A percentile compares a stretch with the other conserved stretches of the same genome.
These are phyloP conservation scores for Odontothrips loti DNA, from an alignment of 2,888 invertebrate species.

Conservation along the genomic window DNA sequence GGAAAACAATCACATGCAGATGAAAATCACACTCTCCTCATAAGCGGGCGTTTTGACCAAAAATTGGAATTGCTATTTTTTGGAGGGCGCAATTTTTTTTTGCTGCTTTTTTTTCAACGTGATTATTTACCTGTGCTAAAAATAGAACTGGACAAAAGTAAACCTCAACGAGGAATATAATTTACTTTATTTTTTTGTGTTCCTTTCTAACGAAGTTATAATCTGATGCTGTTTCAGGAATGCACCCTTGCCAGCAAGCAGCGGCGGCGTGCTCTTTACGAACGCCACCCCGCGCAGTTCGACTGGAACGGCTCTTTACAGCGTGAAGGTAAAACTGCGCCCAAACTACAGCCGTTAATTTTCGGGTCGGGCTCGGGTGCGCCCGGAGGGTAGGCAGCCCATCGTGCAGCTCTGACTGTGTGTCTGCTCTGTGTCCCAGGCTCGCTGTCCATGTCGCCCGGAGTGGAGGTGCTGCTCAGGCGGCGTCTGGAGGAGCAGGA, in stretches of 20 bases:
- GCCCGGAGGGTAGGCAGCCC: neutral
- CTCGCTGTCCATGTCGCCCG: slow-evolving; percentile 1
- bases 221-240: slow-evolving; percentile 53
- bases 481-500: slow-evolving; percentile 32
- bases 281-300: slow-evolving; percentile 45
- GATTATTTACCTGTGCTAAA: too few species aligned
- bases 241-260: slow-evolving; percentile 62
- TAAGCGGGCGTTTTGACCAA: too few species aligned
- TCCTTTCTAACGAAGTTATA: too few species aligned
- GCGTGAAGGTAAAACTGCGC: slow-evolving; percentile 30
- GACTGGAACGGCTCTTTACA: slow-evolving; percentile 27
- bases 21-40: too few species aligned
- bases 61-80: too few species aligned
- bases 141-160: too few species aligned
- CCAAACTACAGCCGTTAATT: slow-evolving; percentile 10
- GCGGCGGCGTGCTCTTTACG: slow-evolving; percentile 54
- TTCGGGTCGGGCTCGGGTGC: neutral
- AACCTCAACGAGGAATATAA: too few species aligned
- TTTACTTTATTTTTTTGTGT: too few species aligned
- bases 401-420: neutral
- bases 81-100: too few species aligned
- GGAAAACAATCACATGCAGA: too few species aligned
- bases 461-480: slow-evolving; percentile 24
- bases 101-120: too few species aligned
- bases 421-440: neutral